A percentile compares a stretch with the other conserved stretches of the same genome.
Evolutionary conservation across 2,797 vertebrate species (phyloP).

Genomic region (Crypturellus tataupa): DNA sequence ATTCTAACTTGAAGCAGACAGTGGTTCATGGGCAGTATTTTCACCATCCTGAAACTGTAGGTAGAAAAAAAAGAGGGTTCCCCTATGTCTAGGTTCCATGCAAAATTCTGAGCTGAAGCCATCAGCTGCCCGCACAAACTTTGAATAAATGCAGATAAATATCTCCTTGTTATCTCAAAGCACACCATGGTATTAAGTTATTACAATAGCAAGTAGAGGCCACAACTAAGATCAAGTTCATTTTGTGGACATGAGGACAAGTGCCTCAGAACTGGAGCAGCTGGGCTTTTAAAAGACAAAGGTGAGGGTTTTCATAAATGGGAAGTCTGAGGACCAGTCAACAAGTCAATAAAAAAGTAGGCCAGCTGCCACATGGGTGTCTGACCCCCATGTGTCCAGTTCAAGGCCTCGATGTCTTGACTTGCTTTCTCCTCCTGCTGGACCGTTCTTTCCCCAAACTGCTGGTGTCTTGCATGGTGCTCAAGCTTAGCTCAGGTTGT

Average conservation of each 20-base stretch:
- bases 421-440: background rate
- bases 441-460: background rate
- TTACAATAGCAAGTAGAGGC: background rate
- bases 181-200: background rate
- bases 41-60: background rate
- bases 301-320: background rate
- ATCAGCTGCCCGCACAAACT: background rate
- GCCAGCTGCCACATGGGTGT: accelerated
- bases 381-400: background rate
- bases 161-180: background rate
- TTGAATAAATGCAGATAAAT: background rate
- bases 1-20: background rate
- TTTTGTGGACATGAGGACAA: background rate
- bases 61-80: background rate
- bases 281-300: background rate
- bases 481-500: background rate
- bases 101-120: background rate
- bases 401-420: background rate
- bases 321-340: background rate
- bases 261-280: background rate
- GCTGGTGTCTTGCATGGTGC: background rate
- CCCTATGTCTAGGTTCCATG: background rate
- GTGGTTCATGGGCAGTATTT: background rate
- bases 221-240: background rate
- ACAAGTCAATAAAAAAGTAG: no score